These are phyloP conservation scores for Sylvia atricapilla DNA, from an alignment of 2,113 vertebrate species.

Conservation along the genomic window DNA sequence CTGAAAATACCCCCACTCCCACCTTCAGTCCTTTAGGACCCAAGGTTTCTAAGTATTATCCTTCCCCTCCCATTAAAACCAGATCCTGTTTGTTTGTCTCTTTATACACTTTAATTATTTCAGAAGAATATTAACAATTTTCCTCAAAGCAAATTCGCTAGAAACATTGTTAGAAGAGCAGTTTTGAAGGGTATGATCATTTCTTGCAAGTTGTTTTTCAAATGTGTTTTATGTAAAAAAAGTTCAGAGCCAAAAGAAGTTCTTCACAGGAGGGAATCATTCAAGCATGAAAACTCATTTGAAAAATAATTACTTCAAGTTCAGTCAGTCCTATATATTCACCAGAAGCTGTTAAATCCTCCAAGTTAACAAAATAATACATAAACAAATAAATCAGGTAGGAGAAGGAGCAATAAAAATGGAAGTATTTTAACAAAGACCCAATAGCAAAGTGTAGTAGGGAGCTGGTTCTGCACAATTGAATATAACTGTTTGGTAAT, in stretches of 20 bases:
- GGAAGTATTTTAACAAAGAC: background rate
- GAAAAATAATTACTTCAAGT: slow-evolving; percentile 28
- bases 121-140: background rate
- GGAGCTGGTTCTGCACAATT: background rate
- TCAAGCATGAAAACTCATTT: slow-evolving; percentile 24
- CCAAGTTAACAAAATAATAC: slow-evolving; percentile 1
- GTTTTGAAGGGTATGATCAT: background rate
- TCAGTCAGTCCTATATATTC: background rate
- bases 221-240: background rate
- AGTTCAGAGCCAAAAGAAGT: background rate
- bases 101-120: background rate
- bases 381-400: background rate
- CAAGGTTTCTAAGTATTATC: background rate
- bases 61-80: background rate
- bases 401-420: background rate
- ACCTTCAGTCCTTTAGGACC: background rate
- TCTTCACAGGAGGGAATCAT: background rate
- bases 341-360: background rate
- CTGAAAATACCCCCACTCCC: background rate
- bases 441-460: background rate
- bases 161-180: background rate
- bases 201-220: background rate
- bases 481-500: background rate
- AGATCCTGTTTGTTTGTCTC: background rate
- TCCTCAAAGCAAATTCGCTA: background rate